These are phyloP conservation scores for Thyatira batis DNA, from an alignment of 2,888 invertebrate species.

Conservation along the genomic window DNA sequence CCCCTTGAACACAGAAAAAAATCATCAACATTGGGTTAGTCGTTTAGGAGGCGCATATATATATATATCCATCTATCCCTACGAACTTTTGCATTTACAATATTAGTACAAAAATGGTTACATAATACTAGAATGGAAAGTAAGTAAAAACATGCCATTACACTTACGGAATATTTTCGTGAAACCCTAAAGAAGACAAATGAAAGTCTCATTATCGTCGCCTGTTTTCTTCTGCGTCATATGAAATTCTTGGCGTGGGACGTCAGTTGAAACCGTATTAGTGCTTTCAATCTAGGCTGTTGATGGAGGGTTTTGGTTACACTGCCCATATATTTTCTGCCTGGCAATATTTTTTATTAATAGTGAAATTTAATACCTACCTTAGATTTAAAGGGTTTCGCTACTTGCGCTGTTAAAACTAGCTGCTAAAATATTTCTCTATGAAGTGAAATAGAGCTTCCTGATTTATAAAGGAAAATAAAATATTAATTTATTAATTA, in stretches of 20 bases:
- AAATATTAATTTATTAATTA: no score
- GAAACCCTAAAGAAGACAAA: constrained; percentile 68
- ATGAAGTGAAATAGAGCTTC: no score
- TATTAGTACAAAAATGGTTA: no score
- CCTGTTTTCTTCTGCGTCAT: constrained; percentile 33
- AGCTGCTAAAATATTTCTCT: no score
- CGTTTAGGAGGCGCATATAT: no score
- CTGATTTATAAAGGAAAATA: no score
- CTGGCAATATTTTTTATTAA: neutral
- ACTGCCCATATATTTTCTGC: constrained; percentile 14
- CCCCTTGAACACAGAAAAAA: no score
- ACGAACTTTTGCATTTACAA: no score
- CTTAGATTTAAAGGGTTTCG: neutral
- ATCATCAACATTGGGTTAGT: no score
- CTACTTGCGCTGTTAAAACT: no score
- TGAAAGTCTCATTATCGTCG: constrained; percentile 62
- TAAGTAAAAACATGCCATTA: constrained; percentile 23
- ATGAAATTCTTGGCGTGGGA: constrained; percentile 49
- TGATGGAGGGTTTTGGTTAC: constrained; percentile 26
- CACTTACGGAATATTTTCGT: constrained; percentile 49
- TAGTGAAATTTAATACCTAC: neutral
- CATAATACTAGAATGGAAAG: neutral
- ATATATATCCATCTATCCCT: no score
- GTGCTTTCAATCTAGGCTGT: constrained; percentile 45
- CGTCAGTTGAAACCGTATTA: constrained; percentile 51